Evolutionary conservation across 37 sponge, comb jelly and placozoan species (phyloP).

Genomic region (Halisarca cf. caerulea): DNA sequence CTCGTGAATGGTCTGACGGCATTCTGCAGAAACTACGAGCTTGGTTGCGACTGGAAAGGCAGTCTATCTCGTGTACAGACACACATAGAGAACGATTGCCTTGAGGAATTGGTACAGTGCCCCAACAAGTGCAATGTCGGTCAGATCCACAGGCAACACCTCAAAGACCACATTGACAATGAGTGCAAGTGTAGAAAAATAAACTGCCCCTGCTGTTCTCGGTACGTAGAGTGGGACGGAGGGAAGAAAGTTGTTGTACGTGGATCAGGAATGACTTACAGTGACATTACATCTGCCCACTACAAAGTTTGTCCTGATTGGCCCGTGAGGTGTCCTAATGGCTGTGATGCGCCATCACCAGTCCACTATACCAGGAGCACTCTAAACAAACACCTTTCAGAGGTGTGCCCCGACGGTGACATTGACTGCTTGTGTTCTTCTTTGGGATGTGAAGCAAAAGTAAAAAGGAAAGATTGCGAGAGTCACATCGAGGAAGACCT

Average conservation of each 20-base stretch:
- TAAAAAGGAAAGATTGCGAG: background rate
- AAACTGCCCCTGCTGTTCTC: too few species aligned
- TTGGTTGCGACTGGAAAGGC: conserved; percentile 7
- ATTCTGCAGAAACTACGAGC: background rate
- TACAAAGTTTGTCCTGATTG: conserved; percentile 1
- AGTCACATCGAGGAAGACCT: background rate
- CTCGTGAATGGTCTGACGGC: background rate
- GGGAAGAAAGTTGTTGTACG: background rate
- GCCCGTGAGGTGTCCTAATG: conserved; percentile 14
- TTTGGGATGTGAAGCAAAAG: background rate
- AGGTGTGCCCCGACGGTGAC: conserved; percentile 1
- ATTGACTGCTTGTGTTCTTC: background rate
- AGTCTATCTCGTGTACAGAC: background rate
- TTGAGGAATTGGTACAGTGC: background rate
- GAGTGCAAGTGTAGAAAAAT: too few species aligned
- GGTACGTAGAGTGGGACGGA: background rate
- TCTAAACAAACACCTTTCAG: background rate
- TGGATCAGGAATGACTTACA: background rate
- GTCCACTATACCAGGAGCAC: background rate
- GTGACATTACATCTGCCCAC: background rate
- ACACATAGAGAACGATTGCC: background rate
- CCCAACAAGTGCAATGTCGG: background rate
- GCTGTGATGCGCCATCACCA: background rate
- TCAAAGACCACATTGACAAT: too few species aligned
- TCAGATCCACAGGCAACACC: too few species aligned